Evolutionary conservation across 2,797 vertebrate genomes (phyloP).

Genomic region (Leontocebus nigricollis): DNA sequence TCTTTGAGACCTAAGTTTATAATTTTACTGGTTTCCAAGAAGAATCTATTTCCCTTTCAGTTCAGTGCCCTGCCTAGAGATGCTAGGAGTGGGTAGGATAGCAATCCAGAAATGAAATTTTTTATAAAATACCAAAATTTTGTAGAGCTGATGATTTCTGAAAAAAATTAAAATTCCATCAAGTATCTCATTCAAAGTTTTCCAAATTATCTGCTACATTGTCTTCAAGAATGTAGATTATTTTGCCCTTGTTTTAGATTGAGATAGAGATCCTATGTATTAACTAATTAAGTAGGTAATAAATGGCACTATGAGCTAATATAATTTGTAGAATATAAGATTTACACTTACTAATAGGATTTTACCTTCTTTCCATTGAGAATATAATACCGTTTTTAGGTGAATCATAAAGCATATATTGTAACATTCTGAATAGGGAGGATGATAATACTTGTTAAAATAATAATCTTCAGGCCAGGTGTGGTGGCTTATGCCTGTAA

Average conservation of each 20-base stretch:
- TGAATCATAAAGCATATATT: neutral
- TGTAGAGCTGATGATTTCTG: neutral
- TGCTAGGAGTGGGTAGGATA: neutral
- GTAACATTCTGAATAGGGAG: neutral
- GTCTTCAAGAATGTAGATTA: neutral
- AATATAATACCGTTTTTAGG: neutral
- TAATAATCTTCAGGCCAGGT: neutral
- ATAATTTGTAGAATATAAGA: neutral
- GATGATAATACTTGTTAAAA: neutral
- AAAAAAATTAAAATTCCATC: neutral
- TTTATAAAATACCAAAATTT: neutral
- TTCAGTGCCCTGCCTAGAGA: neutral
- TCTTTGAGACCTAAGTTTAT: neutral
- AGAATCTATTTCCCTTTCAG: neutral
- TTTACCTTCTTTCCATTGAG: neutral
- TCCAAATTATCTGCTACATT: neutral
- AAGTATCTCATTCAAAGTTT: neutral
- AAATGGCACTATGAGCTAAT: neutral
- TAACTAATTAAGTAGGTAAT: neutral
- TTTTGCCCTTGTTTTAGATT: neutral
- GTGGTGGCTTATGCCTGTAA: neutral
- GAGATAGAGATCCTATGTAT: neutral
- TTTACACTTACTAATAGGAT: neutral
- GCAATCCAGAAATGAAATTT: neutral
- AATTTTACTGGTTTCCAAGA: neutral